Base-by-base conservation (phyloP, 1,140 invertebrate species). In the Phthorimaea operculella region DNA sequence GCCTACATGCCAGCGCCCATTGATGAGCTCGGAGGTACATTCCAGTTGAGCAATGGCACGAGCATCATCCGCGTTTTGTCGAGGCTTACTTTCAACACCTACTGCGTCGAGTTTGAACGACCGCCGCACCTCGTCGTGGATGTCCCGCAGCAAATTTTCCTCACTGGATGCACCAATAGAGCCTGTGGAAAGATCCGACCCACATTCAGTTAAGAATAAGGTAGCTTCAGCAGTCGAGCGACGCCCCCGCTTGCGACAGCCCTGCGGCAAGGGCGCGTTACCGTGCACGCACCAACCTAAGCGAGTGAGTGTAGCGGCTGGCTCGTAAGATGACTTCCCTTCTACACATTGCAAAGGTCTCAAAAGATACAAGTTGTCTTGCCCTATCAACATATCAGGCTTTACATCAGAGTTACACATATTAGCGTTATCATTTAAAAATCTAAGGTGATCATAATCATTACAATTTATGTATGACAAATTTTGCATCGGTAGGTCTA, bases 271-370 rank as follows among this genome's bases (percentile, higher is more conserved):
- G 39, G 11, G 39, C 39, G 39, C 14, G 11, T n/a, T 15, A 42
- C 47, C 47, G 47, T 49, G 47, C 14, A 49, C 17, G 17, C 47
- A 49, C 47, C 47, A 49, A 16, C 47, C 47, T 49, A 49, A 18
- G 47, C n/a, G 47, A 16, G 47, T 49, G n/a, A 14, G 47, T 11
- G 47, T 49, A 16, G 47, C 47, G 5, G 14, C 12, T 10, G 47
- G 47, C 14, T 49, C 17, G 16, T 49, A 10, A 16, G 4, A 49
- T 49, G 9, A 16, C 4, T 49, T 15, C 1, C 9, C 47, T 14
- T 16, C 10, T 14, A 49, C 16, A 6, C 6, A 28, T 28, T 28
- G 21, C 21, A 28, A 28, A 28, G 21, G 21, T 6, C 21, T 28
- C 21, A 28, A 28, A 28, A 28, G 21, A 28, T 28, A 28, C 21